phyloP scores from a whole-genome alignment of 2,888 invertebrate genomes.

The Odontocolon sp. region DNA sequence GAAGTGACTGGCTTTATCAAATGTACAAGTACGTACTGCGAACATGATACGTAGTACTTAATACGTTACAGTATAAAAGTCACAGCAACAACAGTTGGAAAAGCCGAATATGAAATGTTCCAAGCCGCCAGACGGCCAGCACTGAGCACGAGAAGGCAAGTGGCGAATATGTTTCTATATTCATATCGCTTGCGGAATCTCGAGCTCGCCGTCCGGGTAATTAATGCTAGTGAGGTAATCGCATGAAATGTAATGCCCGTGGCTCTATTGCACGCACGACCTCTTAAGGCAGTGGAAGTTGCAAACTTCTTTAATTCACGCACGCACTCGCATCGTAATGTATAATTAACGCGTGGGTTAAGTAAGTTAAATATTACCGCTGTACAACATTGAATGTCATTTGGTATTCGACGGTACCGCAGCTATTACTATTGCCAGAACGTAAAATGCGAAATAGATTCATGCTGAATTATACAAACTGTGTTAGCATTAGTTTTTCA shows the following conservation, averaged over 20 bases:
- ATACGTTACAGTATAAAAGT: neutral
- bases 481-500: neutral
- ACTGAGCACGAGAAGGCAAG: conserved; percentile 7
- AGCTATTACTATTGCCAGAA: neutral
- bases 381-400: conserved; percentile 1
- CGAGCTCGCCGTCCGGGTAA: conserved; percentile 13
- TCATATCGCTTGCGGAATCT: conserved; percentile 38
- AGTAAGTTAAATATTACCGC: conserved; percentile 13
- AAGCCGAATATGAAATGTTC: conserved; percentile 1
- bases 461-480: neutral
- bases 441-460: conserved; percentile 4
- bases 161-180: conserved; percentile 5
- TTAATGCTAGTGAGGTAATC: conserved; percentile 43
- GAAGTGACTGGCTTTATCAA: conserved; percentile 12
- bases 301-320: conserved; percentile 35
- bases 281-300: conserved; percentile 39
- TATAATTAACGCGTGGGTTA: conserved; percentile 33
- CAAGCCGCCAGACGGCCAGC: neutral
- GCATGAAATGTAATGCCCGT: conserved; percentile 38
- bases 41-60: conserved; percentile 7
- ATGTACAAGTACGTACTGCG: conserved; percentile 1
- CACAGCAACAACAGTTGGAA: neutral
- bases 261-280: conserved; percentile 41
- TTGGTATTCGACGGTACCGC: neutral
- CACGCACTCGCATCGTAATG: conserved; percentile 23